Percentiles rank a stretch among this genome's conserved stretches.
Evolutionary conservation across 2,797 vertebrate species (phyloP).

Genomic region (Tokudaia muenninki): DNA sequence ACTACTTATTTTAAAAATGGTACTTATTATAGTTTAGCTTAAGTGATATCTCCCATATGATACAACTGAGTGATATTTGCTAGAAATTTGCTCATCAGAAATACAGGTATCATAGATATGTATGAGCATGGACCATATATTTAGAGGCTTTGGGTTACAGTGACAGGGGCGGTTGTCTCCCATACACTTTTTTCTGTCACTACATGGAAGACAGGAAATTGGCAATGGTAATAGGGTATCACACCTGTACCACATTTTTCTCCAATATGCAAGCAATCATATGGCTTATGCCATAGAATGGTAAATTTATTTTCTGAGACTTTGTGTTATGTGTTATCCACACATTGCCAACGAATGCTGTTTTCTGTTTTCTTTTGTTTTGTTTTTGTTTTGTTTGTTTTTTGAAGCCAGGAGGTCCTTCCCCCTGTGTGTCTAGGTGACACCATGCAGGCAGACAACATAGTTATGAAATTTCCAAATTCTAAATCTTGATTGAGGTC

Average conservation of each 20-base stretch:
- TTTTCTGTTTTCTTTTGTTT: neutral
- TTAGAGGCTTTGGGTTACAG: neutral
- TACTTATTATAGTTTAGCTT: neutral
- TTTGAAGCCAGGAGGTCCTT: neutral
- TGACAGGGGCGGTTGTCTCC: neutral
- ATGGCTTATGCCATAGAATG: neutral
- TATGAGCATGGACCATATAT: neutral
- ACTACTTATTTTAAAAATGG: neutral
- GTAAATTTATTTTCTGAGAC: neutral
- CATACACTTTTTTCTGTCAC: neutral
- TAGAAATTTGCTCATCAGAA: conserved; percentile 10
- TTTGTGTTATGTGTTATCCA: neutral
- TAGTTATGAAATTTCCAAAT: neutral
- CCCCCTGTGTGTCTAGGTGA: no score
- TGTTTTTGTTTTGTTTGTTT: neutral
- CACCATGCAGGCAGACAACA: accelerated
- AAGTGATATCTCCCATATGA: neutral
- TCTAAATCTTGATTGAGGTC: neutral
- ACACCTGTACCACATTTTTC: neutral
- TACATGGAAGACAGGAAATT: neutral
- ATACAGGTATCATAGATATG: neutral
- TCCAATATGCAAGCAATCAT: conserved; percentile 46
- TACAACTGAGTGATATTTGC: neutral
- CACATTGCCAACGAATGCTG: neutral
- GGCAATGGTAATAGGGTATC: neutral